Evolutionary conservation across 1,140 invertebrate genomes (phyloP).

Genomic region (Pachyrhynchus sulphureomaculatus): DNA sequence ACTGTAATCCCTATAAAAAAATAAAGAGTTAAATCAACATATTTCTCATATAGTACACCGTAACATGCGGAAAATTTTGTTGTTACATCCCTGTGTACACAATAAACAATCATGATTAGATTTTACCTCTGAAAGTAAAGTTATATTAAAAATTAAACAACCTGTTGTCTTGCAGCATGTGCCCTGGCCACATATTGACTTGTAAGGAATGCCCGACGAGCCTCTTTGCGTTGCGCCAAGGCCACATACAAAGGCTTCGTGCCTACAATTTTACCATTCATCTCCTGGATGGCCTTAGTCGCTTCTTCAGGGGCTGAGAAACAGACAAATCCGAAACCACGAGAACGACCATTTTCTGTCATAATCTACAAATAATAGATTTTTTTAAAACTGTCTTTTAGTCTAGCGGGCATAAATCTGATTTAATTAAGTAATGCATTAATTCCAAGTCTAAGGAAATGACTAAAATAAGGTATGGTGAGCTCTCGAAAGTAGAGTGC

Average conservation of each 20-base stretch:
- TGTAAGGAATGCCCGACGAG: slow-evolving; percentile 94
- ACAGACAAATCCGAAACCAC: slow-evolving; percentile 99
- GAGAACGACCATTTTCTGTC: slow-evolving; percentile 89
- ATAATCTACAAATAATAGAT: slow-evolving; percentile 59
- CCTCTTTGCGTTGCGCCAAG: slow-evolving; percentile 97
- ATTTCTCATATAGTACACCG: no score
- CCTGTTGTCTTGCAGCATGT: slow-evolving; percentile 31
- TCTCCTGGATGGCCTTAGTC: slow-evolving; percentile 97
- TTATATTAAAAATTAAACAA: no score
- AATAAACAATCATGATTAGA: no score
- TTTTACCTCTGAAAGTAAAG: no score
- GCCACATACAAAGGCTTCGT: slow-evolving; percentile 98
- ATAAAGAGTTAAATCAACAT: not conserved
- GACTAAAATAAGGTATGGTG: not conserved
- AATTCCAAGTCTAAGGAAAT: not conserved
- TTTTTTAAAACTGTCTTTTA: not conserved
- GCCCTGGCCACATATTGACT: slow-evolving; percentile 94
- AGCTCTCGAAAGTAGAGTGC: no score
- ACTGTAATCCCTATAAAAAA: slow-evolving; percentile 20
- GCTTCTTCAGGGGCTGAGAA: slow-evolving; percentile 97
- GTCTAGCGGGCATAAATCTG: not conserved
- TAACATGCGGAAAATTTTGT: no score
- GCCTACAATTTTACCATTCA: slow-evolving; percentile 96
- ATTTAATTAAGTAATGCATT: not conserved
- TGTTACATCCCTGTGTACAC: no score